These are phyloP conservation scores for Napeogenes inachia DNA, from an alignment of 2,888 invertebrate genomes.

Conservation along the genomic window DNA sequence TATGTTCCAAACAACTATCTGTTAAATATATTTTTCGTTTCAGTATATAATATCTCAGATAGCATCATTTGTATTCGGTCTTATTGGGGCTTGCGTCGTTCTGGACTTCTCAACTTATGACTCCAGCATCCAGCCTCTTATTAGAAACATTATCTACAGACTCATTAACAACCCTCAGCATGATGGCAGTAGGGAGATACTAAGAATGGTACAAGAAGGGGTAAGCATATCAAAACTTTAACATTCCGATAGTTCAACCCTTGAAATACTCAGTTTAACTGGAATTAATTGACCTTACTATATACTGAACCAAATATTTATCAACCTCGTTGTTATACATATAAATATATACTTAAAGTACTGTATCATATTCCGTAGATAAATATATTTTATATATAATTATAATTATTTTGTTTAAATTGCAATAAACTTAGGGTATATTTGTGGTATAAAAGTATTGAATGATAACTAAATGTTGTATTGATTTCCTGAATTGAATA, in stretches of 20 bases:
- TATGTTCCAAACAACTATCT: background rate
- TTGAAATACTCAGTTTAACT: background rate
- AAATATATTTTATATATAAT: too few relatives aligned
- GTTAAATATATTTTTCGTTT: constrained; percentile 8
- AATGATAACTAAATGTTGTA: too few relatives aligned
- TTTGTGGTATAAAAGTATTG: too few relatives aligned
- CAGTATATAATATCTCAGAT: constrained; percentile 86
- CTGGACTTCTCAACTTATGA: constrained; percentile 88
- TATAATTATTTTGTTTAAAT: too few relatives aligned
- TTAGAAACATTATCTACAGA: constrained; percentile 82
- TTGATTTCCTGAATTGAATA: too few relatives aligned
- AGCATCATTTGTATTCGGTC: constrained; percentile 82
- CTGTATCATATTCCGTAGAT: too few relatives aligned
- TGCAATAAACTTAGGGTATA: too few relatives aligned
- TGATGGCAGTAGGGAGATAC: constrained; percentile 80
- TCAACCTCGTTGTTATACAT: too few relatives aligned
- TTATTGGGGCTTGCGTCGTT: constrained; percentile 86
- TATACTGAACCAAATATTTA: too few relatives aligned
- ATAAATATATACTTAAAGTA: too few relatives aligned
- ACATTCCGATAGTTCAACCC: background rate
- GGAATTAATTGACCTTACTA: too few relatives aligned
- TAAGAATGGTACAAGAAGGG: constrained; percentile 90
- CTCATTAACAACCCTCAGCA: constrained; percentile 88
- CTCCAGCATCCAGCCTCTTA: constrained; percentile 87
- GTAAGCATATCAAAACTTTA: constrained; percentile 67